Conservation (phyloP, 2,113 vertebrate genomes). For the Galeopterus variegatus region DNA sequence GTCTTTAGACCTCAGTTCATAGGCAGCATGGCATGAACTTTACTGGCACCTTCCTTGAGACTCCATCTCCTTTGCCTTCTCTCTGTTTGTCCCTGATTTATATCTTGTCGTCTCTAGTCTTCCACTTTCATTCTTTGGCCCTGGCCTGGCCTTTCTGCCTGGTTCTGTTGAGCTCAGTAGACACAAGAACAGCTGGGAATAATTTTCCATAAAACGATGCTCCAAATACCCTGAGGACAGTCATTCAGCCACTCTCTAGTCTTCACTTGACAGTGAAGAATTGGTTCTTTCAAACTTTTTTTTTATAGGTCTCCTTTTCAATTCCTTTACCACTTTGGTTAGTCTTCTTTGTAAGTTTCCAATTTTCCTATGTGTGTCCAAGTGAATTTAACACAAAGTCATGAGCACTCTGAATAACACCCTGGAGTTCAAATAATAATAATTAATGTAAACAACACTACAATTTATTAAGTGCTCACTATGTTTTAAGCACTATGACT, state of each 20-base stretch:
- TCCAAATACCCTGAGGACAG: background rate
- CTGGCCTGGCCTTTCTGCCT: background rate
- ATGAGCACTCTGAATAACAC: background rate
- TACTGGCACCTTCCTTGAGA: background rate
- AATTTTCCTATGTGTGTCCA: background rate
- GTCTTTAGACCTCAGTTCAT: background rate
- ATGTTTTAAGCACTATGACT: background rate
- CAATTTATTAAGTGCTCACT: background rate
- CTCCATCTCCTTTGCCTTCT: background rate
- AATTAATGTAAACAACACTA: background rate
- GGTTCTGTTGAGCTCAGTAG: background rate
- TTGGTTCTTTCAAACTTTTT: background rate
- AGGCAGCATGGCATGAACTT: background rate
- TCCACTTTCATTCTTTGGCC: background rate
- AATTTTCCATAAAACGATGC: background rate
- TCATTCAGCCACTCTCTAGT: background rate
- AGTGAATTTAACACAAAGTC: slow-evolving; percentile 42
- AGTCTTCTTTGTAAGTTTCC: slow-evolving; percentile 20
- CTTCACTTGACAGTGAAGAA: background rate
- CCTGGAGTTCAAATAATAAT: background rate
- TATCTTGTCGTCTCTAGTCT: background rate
- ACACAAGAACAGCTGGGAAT: background rate
- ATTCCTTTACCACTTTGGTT: background rate
- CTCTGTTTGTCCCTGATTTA: background rate
- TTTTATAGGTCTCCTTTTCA: background rate